Base-by-base conservation (phyloP, 2,113 vertebrate species). In the Equus przewalskii region DNA sequence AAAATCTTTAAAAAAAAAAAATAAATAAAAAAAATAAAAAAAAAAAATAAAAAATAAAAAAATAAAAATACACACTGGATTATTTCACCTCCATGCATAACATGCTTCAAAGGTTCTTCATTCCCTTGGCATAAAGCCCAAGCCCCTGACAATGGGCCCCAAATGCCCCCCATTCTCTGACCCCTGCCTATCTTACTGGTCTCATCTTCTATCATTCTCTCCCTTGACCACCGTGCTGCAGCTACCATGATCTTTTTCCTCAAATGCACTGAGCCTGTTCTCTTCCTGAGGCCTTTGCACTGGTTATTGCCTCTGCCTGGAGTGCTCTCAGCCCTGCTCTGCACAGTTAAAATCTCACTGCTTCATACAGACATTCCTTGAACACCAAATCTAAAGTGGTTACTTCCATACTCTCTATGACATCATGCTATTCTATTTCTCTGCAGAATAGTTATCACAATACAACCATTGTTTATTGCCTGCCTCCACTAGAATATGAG, bases 371-470 rank as follows among this genome's bases (percentile, higher is more conserved):
- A 28, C 46, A 85, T 51, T 65, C 75, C 30, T 67, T 75, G 67
- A 36, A 84, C 9, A 44, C 81, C 44, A 83, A 69, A 91, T 87
- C 70, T 69, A 76, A 78, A 21, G n/a, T 75, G 24, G 28, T 64
- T 41, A n/a, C 19, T 28, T 78, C 49, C 54, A 33, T 8, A 26
- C 65, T 80, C 19, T 75, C 64, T 89, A 12, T 60, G 70, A 82
- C 41, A n/a, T n/a, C 69, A n/a, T 36, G 56, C 81, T n/a, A 26
- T 88, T 89, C 96, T 87, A 80, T 69, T 88, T 95, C n/a, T 89
- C 62, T 49, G 49, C 24, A 81, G 70, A 73, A 69, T 16, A 11
- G 30, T 75, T 64, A 36, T 30, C 51, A 69, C 8, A 16, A 1
- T 62, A 70, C 12, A n/a, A 70, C 72, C 10, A 3, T 62, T 91